Evolutionary conservation across 53 echinoderm and acorn worm species (phyloP).

Genomic region (Arbacia lixula): DNA sequence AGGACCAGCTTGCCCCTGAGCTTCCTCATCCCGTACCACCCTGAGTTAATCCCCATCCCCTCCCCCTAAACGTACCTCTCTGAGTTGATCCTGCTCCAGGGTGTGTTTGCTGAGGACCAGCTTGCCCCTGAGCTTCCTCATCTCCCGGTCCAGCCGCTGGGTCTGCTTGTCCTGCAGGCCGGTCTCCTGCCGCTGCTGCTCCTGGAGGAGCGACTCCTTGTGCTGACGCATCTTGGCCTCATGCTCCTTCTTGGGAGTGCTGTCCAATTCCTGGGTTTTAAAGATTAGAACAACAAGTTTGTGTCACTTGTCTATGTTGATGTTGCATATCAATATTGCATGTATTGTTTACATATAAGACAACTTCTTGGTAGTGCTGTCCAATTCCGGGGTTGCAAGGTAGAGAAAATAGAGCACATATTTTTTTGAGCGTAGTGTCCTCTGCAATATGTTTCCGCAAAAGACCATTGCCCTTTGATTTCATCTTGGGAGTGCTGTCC

Average conservation of each 20-base stretch:
- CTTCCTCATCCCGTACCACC: constrained; percentile 87
- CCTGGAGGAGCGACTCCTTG: constrained; percentile 83
- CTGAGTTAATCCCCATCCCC: no score
- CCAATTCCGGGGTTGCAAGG: no score
- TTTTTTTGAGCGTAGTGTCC: no score
- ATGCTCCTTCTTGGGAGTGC: constrained; percentile 79
- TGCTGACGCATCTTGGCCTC: constrained; percentile 78
- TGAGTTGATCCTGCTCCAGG: constrained; percentile 88
- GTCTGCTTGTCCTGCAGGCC: constrained; percentile 70
- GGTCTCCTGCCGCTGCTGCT: constrained; percentile 80
- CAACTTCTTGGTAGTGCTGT: no score
- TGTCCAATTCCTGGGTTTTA: constrained; percentile 89
- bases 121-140: constrained; percentile 85
- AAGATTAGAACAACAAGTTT: no score
- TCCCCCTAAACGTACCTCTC: constrained; percentile 84
- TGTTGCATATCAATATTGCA: no score
- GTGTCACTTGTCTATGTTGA: no score
- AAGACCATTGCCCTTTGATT: no score
- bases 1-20: constrained; percentile 77
- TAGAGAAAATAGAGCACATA: no score
- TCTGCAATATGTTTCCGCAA: no score
- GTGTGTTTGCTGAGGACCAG: constrained; percentile 78
- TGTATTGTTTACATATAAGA: no score
- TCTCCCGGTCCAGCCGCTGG: constrained; percentile 68
- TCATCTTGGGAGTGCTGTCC: background rate